Percentiles rank a stretch among this genome's conserved stretches.
phyloP scores from a whole-genome alignment of 2,888 invertebrate species.

The Eilema depressum region DNA sequence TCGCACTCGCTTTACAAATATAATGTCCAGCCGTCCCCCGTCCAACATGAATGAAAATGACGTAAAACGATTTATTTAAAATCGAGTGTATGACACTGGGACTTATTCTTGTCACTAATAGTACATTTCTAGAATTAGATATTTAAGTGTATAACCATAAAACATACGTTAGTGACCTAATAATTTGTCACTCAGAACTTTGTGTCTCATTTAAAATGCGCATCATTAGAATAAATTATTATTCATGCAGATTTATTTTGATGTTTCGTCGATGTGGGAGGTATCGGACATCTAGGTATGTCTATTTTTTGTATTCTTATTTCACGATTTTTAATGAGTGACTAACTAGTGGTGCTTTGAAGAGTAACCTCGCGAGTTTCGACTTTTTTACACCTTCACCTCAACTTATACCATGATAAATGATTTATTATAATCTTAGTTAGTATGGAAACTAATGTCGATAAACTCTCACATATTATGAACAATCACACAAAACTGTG shows the following conservation, averaged over 20 bases:
- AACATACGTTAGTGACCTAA: neutral
- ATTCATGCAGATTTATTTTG: slow-evolving; percentile 3
- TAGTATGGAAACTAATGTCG: too few species aligned
- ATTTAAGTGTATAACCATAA: neutral
- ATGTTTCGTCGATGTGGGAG: slow-evolving; percentile 12
- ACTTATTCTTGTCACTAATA: neutral
- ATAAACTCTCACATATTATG: too few species aligned
- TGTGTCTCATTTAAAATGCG: slow-evolving; percentile 24
- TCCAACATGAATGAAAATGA: neutral
- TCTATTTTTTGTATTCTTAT: neutral
- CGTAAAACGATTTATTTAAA: neutral
- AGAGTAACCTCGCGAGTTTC: neutral
- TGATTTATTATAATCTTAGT: too few species aligned
- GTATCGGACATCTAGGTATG: slow-evolving; percentile 6
- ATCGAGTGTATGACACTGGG: neutral
- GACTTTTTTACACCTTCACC: neutral
- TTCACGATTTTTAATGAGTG: neutral
- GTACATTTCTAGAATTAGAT: neutral
- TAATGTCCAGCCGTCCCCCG: too few species aligned
- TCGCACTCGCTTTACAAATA: too few species aligned
- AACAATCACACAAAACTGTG: too few species aligned
- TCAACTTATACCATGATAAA: too few species aligned
- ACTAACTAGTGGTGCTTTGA: neutral
- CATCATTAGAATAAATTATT: slow-evolving; percentile 16
- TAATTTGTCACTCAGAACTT: neutral